phyloP scores from a whole-genome alignment of 2,888 invertebrate genomes.

The Hydriomena furcata region DNA sequence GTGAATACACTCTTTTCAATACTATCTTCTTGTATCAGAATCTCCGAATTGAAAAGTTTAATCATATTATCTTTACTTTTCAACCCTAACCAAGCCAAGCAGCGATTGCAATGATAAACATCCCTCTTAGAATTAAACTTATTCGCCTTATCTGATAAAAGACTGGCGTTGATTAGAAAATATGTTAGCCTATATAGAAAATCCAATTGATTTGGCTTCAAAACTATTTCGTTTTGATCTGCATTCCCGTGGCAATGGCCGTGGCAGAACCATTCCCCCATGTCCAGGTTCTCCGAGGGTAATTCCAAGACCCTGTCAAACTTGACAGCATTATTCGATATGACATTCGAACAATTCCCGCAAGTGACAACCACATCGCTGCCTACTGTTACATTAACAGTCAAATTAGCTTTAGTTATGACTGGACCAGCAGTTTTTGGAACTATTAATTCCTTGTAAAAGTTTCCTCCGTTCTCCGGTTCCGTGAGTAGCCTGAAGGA shows the following conservation, averaged over 20 bases:
- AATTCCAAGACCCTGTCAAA: constrained; percentile 85
- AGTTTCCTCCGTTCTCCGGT: constrained; percentile 71
- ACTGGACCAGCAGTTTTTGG: constrained; percentile 37
- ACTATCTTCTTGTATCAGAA: constrained; percentile 63
- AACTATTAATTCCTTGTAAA: constrained; percentile 69
- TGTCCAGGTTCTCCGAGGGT: constrained; percentile 83
- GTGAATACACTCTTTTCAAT: constrained; percentile 52
- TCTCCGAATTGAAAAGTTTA: constrained; percentile 84
- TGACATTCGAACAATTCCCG: constrained; percentile 70
- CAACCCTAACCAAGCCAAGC: constrained; percentile 83
- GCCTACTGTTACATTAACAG: constrained; percentile 57
- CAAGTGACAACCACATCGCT: constrained; percentile 62
- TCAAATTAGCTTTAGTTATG: constrained; percentile 42
- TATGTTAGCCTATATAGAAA: constrained; percentile 83
- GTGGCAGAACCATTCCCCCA: constrained; percentile 88
- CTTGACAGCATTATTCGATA: constrained; percentile 69
- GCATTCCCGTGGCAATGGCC: constrained; percentile 60
- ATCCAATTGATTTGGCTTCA: constrained; percentile 79
- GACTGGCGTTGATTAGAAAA: constrained; percentile 72
- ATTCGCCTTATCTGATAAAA: constrained; percentile 67
- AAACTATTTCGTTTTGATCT: constrained; percentile 40
- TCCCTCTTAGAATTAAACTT: constrained; percentile 71
- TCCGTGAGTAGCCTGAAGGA: constrained; percentile 77
- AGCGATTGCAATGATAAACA: constrained; percentile 82
- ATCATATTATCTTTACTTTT: constrained; percentile 65